A percentile compares a stretch with the other conserved stretches of the same genome.
Conservation (phyloP, 2,113 vertebrate species). For the Channa maculata region DNA sequence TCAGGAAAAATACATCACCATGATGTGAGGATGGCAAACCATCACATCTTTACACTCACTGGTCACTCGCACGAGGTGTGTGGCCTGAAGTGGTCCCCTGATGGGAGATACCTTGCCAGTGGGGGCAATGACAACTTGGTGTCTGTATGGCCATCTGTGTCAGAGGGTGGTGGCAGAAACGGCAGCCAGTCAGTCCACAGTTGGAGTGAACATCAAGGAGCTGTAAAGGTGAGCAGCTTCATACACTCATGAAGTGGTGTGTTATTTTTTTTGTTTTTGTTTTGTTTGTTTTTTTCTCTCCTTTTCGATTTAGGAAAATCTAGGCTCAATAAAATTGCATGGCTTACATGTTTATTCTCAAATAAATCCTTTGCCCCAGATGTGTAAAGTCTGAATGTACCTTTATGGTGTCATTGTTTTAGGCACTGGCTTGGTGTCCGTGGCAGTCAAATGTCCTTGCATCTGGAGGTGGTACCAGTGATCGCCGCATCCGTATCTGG, state of each 20-base stretch:
- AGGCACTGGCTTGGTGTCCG: slow-evolving; percentile 97
- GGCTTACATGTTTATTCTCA: no score
- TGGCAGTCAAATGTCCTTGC: slow-evolving; percentile 96
- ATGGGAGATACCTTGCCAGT: slow-evolving; percentile 93
- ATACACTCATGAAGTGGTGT: no score
- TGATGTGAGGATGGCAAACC: slow-evolving; percentile 93
- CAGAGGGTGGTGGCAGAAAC: slow-evolving; percentile 76
- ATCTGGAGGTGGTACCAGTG: slow-evolving; percentile 95
- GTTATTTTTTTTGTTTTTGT: no score
- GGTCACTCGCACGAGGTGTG: slow-evolving; percentile 96
- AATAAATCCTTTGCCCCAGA: no score
- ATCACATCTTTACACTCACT: slow-evolving; percentile 88
- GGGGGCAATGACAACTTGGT: slow-evolving; percentile 97
- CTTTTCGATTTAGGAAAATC: no score
- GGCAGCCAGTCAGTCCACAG: slow-evolving; percentile 79
- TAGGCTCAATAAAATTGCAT: no score
- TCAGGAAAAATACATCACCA: slow-evolving; percentile 96
- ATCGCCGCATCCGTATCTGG: slow-evolving; percentile 96
- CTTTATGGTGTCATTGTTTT: background rate
- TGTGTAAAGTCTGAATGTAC: background rate
- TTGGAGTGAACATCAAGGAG: slow-evolving; percentile 93
- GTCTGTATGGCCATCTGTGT: slow-evolving; percentile 89
- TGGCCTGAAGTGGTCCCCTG: slow-evolving; percentile 93
- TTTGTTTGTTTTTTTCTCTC: no score
- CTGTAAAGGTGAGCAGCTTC: slow-evolving; percentile 88